Evolutionary conservation across 2,888 invertebrate genomes (phyloP).

Genomic region (Campoletis raptor): DNA sequence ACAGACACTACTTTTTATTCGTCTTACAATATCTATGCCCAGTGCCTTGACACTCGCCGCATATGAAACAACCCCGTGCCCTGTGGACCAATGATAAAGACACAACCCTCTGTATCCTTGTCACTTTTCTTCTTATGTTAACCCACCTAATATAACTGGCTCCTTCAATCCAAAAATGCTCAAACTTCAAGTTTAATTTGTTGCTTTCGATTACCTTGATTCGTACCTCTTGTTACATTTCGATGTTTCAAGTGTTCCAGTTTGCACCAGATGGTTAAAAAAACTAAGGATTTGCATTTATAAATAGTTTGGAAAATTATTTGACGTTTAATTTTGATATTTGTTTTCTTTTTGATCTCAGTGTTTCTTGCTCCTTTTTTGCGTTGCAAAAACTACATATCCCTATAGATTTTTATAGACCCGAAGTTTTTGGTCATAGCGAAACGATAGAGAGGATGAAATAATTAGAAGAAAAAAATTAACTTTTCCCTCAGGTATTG

Average conservation of each 20-base stretch:
- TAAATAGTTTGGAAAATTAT: neutral
- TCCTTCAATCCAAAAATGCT: neutral
- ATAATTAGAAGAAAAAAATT: conserved; percentile 77
- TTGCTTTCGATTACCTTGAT: neutral
- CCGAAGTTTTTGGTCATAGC: neutral
- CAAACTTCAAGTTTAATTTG: neutral
- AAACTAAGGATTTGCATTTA: neutral
- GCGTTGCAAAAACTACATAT: neutral
- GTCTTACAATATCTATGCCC: conserved; percentile 25
- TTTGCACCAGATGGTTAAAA: neutral
- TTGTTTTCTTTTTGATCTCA: neutral
- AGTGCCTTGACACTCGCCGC: conserved; percentile 33
- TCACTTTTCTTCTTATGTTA: neutral
- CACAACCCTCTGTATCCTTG: conserved; percentile 3
- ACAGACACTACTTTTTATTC: conserved; percentile 43
- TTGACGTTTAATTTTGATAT: neutral
- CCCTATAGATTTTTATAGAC: neutral
- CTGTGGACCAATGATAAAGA: conserved; percentile 35
- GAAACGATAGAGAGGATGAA: conserved; percentile 29
- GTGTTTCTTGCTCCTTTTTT: neutral
- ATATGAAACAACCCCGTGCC: conserved; percentile 17
- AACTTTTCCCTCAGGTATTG: conserved; percentile 81
- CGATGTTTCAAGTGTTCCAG: neutral
- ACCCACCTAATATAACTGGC: neutral
- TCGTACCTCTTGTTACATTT: neutral